Conservation (phyloP, 2,888 invertebrate genomes). For the Caenorhabditis sp. region DNA sequence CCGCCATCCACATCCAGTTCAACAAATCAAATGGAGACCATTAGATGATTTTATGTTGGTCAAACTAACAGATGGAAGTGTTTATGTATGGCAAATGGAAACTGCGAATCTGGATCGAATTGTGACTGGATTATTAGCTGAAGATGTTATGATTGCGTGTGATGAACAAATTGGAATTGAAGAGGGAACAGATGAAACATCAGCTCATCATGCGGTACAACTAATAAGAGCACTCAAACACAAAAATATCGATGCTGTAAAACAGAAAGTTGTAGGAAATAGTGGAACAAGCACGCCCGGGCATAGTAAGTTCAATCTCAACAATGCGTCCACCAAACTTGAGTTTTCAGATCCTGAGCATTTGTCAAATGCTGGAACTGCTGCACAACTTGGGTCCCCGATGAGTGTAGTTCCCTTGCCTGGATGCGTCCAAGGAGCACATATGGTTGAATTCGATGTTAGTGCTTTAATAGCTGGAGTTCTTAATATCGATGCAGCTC, state of each 20-base stretch:
- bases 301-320: not conserved
- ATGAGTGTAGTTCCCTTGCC: slow-evolving; percentile 44
- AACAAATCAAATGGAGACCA: slow-evolving; percentile 74
- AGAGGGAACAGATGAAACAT: slow-evolving; percentile 75
- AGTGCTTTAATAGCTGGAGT: slow-evolving; percentile 45
- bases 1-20: slow-evolving; percentile 91
- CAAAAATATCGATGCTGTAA: slow-evolving; percentile 89
- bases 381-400: slow-evolving; percentile 40
- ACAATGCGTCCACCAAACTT: too few relatives aligned
- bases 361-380: slow-evolving; percentile 19
- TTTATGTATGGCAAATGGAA: slow-evolving; percentile 99
- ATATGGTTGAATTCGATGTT: slow-evolving; percentile 53
- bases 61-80: slow-evolving; percentile 94
- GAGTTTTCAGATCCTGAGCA: not conserved
- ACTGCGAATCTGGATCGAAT: slow-evolving; percentile 96
- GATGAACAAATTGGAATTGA: slow-evolving; percentile 79
- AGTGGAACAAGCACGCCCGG: slow-evolving; percentile 20
- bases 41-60: slow-evolving; percentile 97
- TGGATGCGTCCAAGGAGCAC: slow-evolving; percentile 50
- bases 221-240: slow-evolving; percentile 91
- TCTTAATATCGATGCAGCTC: slow-evolving; percentile 42
- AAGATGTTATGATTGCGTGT: slow-evolving; percentile 87
- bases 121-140: slow-evolving; percentile 89
- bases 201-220: slow-evolving; percentile 92
- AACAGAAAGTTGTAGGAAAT: slow-evolving; percentile 34